Base-by-base conservation (phyloP, 2,888 invertebrate species). In the Phortica magna region DNA sequence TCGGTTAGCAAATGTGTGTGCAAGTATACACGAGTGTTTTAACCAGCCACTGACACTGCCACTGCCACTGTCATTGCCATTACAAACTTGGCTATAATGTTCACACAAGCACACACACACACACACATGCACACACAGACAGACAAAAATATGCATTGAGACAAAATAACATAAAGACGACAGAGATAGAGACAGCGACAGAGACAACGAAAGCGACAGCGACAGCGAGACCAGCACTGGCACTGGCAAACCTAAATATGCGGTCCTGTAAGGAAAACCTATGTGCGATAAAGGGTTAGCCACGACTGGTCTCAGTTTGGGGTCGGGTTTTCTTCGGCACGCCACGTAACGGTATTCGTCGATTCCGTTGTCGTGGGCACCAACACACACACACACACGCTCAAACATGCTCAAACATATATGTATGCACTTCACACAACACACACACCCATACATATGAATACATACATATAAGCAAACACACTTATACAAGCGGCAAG, bases 231-330 rank as follows among this genome's bases (percentile, higher is more conserved):
- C 14, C 53, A 19, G 84, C 84, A 88, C 89, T 90, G 90, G 91
- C 91, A 92, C 91, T 90, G 92, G 91, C 89, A 90, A 92, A 92
- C 92, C 92, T 91, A 92, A 92, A 92, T 92, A 92, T 92, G 92
- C 91, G 92, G 92, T 92, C 90, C 92, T 92, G 92, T 92, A 92
- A 92, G 92, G 92, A 92, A 92, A 92, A 87, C 92, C 91, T 90
- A 91, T 91, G 92, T 91, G 91, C 92, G 92, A 92, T 92, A 92
- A 92, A 92, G 92, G 92, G 92, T 92, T 92, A 92, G 92, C 92
- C 92, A 90, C 92, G 89, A 85, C 88, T 91, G 91, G 91, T 90
- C 89, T 90, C 90, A 89, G 89, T 83, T 85, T 90, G 88, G 89
- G 90, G 90, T 90, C 88, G 87, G 85, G 83, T 82, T 87, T 87